These are phyloP conservation scores for Riparia riparia DNA, from an alignment of 2,113 vertebrate species.

Conservation along the genomic window DNA sequence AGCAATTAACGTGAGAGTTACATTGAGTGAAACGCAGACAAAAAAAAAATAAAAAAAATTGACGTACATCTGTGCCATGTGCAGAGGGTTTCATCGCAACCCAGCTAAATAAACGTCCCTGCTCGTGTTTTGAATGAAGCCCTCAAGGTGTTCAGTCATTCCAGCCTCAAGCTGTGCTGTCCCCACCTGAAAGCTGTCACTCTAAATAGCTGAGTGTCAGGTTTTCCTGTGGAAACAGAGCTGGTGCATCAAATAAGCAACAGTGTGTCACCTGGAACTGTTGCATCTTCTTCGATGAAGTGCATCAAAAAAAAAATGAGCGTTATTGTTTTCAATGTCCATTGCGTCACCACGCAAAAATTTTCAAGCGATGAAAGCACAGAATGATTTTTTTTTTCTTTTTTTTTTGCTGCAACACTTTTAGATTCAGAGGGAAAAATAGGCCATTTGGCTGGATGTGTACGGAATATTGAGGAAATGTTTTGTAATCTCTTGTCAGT, in stretches of 20 bases:
- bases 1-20: not conserved
- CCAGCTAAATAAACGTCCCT: not conserved
- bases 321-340: not conserved
- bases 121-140: not conserved
- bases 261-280: not conserved
- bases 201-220: not conserved
- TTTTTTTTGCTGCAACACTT: not conserved
- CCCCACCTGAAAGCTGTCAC: not conserved
- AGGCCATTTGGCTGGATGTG: not conserved
- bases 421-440: not conserved
- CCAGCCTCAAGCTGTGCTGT: not conserved
- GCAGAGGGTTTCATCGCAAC: not conserved
- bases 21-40: not conserved
- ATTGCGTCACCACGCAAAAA: not conserved
- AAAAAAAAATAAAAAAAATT: not conserved
- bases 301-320: not conserved
- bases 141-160: not conserved
- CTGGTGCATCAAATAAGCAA: not conserved
- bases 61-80: fast-evolving
- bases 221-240: not conserved
- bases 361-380: not conserved
- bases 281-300: not conserved
- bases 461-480: not conserved
- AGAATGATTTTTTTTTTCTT: not conserved
- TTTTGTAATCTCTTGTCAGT: not conserved